Evolutionary conservation across 23 tunicate genomes (phyloP).

Genomic region (Diplosoma virens): DNA sequence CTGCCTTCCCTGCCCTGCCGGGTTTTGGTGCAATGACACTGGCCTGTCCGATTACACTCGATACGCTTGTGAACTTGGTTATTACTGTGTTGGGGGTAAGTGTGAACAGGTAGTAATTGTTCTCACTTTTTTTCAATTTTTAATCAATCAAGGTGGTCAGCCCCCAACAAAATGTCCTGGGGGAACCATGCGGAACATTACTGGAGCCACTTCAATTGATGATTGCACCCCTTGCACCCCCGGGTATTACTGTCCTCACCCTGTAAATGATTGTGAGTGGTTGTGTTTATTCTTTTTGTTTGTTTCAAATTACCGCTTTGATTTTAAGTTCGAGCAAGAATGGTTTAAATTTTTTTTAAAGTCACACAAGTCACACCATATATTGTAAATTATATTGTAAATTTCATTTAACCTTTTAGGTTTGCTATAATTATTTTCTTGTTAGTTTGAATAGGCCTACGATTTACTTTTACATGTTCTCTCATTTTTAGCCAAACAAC

Average conservation of each 20-base stretch:
- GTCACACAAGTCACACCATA: no score
- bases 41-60: slow-evolving; percentile 67
- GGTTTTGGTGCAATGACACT: slow-evolving; percentile 92
- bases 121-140: neutral
- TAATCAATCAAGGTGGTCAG: slow-evolving; percentile 60
- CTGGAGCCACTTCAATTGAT: slow-evolving; percentile 55
- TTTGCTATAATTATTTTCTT: no score
- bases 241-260: slow-evolving; percentile 96
- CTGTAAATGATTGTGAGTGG: slow-evolving; percentile 40
- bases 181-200: slow-evolving; percentile 54
- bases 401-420: no score
- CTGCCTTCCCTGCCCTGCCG: slow-evolving; percentile 85
- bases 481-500: no score
- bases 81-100: slow-evolving; percentile 60
- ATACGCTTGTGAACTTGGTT: slow-evolving; percentile 81
- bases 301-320: neutral
- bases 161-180: slow-evolving; percentile 81
- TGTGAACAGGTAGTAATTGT: neutral
- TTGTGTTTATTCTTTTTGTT: neutral
- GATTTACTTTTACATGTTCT: no score
- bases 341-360: neutral
- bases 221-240: slow-evolving; percentile 80
- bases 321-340: neutral
- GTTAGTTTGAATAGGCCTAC: no score
- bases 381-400: no score